phyloP scores from a whole-genome alignment of 2,888 invertebrate genomes.

The Geophilus truncorum region DNA sequence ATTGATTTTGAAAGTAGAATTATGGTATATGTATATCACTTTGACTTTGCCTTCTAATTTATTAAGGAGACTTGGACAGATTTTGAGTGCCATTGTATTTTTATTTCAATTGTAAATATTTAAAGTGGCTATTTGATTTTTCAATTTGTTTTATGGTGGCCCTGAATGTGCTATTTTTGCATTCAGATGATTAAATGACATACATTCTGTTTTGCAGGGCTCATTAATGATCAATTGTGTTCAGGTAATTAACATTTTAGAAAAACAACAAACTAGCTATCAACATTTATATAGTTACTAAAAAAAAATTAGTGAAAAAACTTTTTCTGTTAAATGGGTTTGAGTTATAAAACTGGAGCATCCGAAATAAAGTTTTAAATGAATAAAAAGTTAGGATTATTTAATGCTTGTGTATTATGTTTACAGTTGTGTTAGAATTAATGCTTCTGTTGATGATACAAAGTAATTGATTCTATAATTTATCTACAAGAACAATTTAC shows the following conservation, averaged over 20 bases:
- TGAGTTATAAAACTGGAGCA: not conserved
- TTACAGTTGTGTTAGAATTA: not conserved
- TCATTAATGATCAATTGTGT: not conserved
- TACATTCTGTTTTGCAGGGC: not conserved
- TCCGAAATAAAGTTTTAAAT: not conserved
- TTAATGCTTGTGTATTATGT: not conserved
- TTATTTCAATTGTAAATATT: not conserved
- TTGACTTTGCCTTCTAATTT: not conserved
- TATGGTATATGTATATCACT: too few relatives aligned
- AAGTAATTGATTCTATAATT: too few relatives aligned
- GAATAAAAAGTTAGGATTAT: not conserved
- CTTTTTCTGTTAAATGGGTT: not conserved
- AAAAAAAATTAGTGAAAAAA: not conserved
- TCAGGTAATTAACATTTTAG: not conserved
- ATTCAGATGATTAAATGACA: constrained; percentile 12
- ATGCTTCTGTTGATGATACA: too few relatives aligned
- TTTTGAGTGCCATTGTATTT: not conserved
- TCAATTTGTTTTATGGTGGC: not conserved
- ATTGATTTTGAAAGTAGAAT: not conserved
- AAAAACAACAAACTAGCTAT: not conserved
- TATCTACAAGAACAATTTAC: too few relatives aligned
- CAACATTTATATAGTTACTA: not conserved
- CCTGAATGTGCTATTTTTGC: constrained; percentile 4
- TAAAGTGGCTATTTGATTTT: not conserved
- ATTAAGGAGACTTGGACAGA: not conserved